Conservation (phyloP, 2,888 invertebrate species). For the Rambutsinella grinnellia region DNA sequence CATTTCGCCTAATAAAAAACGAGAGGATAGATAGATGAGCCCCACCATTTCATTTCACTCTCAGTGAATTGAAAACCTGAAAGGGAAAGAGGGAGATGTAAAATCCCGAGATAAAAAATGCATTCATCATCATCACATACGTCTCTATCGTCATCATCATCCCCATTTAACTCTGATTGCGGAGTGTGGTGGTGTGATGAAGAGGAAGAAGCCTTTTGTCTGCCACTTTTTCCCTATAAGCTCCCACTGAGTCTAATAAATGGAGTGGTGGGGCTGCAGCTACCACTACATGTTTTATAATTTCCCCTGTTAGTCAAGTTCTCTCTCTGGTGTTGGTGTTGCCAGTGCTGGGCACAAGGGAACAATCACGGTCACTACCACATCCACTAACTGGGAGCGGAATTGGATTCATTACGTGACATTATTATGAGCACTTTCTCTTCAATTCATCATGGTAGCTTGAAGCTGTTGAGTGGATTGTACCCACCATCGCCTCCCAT, state of each 20-base stretch:
- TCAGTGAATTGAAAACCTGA: conserved; percentile 7
- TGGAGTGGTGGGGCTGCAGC: no score
- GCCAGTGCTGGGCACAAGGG: not conserved
- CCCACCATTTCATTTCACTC: conserved; percentile 22
- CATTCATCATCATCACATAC: conserved; percentile 11
- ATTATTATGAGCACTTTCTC: conserved; percentile 55
- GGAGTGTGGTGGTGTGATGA: not conserved
- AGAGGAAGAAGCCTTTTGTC: not conserved
- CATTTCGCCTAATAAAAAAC: conserved; percentile 24
- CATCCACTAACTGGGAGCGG: conserved; percentile 36
- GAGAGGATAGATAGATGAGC: not conserved
- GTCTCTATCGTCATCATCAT: not conserved
- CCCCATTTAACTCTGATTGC: not conserved
- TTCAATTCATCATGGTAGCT: conserved; percentile 26
- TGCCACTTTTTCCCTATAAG: not conserved
- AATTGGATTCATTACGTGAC: conserved; percentile 57
- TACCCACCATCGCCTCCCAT: not conserved
- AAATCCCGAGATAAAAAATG: conserved; percentile 18
- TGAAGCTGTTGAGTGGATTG: no score
- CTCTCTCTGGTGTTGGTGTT: no score
- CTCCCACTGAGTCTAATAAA: no score
- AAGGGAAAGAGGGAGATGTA: conserved; percentile 13
- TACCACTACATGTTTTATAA: not conserved
- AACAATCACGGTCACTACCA: not conserved
- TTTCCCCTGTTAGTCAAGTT: not conserved